These are phyloP conservation scores for Syrista parreyssii DNA, from an alignment of 2,888 invertebrate genomes.

Conservation along the genomic window DNA sequence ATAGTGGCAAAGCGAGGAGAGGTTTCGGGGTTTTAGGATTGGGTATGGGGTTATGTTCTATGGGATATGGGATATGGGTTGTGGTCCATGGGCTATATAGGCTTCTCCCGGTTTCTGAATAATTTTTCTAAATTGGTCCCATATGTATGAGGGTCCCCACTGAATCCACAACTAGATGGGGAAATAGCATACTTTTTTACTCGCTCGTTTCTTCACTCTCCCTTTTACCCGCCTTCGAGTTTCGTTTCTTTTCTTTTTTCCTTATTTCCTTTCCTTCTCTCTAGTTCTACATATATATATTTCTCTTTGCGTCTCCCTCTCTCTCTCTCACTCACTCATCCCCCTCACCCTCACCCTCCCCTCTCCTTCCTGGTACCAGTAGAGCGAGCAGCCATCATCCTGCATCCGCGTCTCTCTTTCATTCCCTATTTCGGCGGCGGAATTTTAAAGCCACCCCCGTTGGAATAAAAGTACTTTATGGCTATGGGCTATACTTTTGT, in stretches of 20 bases:
- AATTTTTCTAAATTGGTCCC: slow-evolving; percentile 61
- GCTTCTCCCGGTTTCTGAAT: slow-evolving; percentile 44
- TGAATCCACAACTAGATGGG: slow-evolving; percentile 49
- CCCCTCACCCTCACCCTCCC: slow-evolving; percentile 18
- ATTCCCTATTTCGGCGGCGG: slow-evolving; percentile 41
- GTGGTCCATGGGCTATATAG: not conserved
- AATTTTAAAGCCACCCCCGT: slow-evolving; percentile 53
- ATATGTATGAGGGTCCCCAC: slow-evolving; percentile 51
- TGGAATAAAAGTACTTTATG: slow-evolving; percentile 59
- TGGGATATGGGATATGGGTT: not conserved
- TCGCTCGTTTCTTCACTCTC: slow-evolving; percentile 26
- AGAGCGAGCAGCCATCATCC: slow-evolving; percentile 16
- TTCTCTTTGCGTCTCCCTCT: slow-evolving; percentile 21
- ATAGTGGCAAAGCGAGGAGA: slow-evolving; percentile 8
- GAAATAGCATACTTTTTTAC: slow-evolving; percentile 31
- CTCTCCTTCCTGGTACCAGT: slow-evolving; percentile 2
- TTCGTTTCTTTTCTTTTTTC: slow-evolving; percentile 17
- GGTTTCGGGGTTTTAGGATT: not conserved
- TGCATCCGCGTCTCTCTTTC: slow-evolving; percentile 24
- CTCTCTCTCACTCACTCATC: slow-evolving; percentile 23
- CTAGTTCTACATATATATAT: slow-evolving; percentile 21
- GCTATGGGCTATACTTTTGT: slow-evolving; percentile 36
- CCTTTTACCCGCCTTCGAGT: slow-evolving; percentile 1
- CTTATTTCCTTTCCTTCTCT: slow-evolving; percentile 18
- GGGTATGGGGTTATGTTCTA: not conserved